A percentile compares a stretch with the other conserved stretches of the same genome.
Conservation (phyloP, 2,797 vertebrate genomes). For the Sebastes elongatus region DNA sequence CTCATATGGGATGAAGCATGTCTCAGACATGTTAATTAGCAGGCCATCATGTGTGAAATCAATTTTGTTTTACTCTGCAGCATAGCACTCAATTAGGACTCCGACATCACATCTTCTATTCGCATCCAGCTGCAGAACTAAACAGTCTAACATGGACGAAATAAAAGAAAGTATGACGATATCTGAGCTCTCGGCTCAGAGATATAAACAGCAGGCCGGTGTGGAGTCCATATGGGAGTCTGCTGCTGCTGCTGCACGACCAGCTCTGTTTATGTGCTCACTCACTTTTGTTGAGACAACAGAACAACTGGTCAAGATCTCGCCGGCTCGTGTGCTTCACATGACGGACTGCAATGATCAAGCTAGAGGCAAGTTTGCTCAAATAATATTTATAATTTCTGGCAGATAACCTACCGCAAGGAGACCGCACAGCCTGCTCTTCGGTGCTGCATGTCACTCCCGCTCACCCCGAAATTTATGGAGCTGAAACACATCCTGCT, state of each 20-base stretch:
- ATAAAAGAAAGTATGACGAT: constrained; percentile 17
- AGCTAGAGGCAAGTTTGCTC: constrained; percentile 12
- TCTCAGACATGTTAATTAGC: constrained; percentile 22
- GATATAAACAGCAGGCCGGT: constrained; percentile 50
- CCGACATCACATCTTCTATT: background rate
- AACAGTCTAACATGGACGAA: constrained; percentile 20
- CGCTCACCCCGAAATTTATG: constrained; percentile 49
- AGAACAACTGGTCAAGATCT: constrained; percentile 65
- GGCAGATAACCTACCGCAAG: constrained; percentile 60
- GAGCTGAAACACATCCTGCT: constrained; percentile 51
- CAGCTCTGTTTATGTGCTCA: constrained; percentile 59
- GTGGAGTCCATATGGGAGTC: constrained; percentile 28
- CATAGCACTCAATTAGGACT: background rate
- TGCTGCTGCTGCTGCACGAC: constrained; percentile 23
- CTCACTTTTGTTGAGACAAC: constrained; percentile 67
- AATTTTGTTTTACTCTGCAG: background rate
- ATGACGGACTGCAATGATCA: constrained; percentile 15
- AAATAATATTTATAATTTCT: constrained; percentile 72
- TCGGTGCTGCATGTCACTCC: constrained; percentile 17
- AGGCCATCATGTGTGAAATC: constrained; percentile 12
- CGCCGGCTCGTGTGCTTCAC: constrained; percentile 1
- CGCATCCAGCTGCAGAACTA: constrained; percentile 24
- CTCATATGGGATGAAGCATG: background rate
- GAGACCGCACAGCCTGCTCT: constrained; percentile 58
- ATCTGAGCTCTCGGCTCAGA: constrained; percentile 19